Percentiles rank a stretch among this genome's conserved stretches.
These are phyloP conservation scores for Dermolepida albohirtum DNA, from an alignment of 2,888 invertebrate genomes.

Conservation along the genomic window DNA sequence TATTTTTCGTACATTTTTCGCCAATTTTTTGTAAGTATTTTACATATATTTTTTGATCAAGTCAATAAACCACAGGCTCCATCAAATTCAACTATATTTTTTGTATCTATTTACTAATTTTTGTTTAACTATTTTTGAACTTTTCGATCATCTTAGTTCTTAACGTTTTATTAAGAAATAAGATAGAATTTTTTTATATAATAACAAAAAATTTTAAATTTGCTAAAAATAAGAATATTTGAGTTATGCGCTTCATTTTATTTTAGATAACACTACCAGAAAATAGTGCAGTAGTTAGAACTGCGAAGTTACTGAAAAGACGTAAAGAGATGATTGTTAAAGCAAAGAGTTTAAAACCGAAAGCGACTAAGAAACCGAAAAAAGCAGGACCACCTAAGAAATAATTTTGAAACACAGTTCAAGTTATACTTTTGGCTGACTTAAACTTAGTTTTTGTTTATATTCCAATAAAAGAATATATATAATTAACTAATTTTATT, in stretches of 20 bases:
- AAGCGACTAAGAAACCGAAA: conserved; percentile 55
- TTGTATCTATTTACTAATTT: too few species aligned
- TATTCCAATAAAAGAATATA: conserved; percentile 33
- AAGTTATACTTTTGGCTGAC: not conserved
- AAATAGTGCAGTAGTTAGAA: conserved; percentile 66
- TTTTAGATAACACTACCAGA: conserved; percentile 67
- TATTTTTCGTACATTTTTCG: too few species aligned
- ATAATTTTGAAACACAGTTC: conserved; percentile 31
- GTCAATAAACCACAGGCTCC: too few species aligned
- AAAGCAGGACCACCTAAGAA: conserved; percentile 45
- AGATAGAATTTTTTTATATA: too few species aligned
- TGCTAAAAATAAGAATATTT: too few species aligned
- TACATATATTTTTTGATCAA: too few species aligned
- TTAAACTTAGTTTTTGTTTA: conserved; percentile 37
- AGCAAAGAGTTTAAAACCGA: conserved; percentile 68
- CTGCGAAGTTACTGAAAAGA: conserved; percentile 67
- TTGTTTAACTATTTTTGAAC: too few species aligned
- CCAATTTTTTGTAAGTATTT: too few species aligned
- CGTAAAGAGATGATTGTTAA: conserved; percentile 69
- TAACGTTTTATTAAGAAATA: too few species aligned
- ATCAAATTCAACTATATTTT: too few species aligned
- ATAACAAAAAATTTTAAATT: too few species aligned
- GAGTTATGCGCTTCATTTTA: conserved; percentile 32
- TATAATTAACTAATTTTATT: conserved; percentile 5
- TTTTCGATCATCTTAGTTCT: too few species aligned